Percentiles rank a stretch among this genome's conserved stretches.
These are phyloP conservation scores for Drosophila hydei DNA, from an alignment of 1,140 invertebrate species.

Conservation along the genomic window DNA sequence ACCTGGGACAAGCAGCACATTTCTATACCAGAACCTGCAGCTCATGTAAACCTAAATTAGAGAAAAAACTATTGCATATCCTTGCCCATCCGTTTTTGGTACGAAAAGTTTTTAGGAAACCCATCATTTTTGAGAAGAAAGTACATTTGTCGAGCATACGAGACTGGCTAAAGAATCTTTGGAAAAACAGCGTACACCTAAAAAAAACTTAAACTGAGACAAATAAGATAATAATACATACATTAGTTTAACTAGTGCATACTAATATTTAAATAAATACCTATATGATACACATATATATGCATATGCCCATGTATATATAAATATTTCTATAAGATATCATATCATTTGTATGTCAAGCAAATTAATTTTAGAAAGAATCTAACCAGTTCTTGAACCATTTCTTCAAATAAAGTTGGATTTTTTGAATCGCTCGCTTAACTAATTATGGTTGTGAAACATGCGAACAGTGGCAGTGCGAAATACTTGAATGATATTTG, in stretches of 20 bases:
- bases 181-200: neutral
- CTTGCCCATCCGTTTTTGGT: too few relatives aligned
- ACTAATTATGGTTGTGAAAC: slow-evolving; percentile 78
- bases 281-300: slow-evolving; percentile 19
- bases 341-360: slow-evolving; percentile 57
- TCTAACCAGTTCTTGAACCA: neutral
- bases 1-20: slow-evolving; percentile 40
- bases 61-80: slow-evolving; percentile 33
- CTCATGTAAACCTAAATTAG: slow-evolving; percentile 1
- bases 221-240: neutral
- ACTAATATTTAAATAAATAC: slow-evolving; percentile 6
- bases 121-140: neutral
- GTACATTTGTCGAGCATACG: neutral
- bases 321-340: slow-evolving; percentile 32
- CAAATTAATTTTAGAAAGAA: slow-evolving; percentile 3
- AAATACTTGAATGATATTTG: slow-evolving; percentile 2
- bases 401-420: slow-evolving; percentile 19
- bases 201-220: neutral
- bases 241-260: slow-evolving; percentile 15
- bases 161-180: neutral
- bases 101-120: slow-evolving; percentile 11
- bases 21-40: slow-evolving; percentile 1
- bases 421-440: slow-evolving; percentile 80
- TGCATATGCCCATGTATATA: slow-evolving; percentile 8
- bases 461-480: slow-evolving; percentile 7